Conservation (phyloP, 64 coral and sea anemone genomes). For the Dendronephthya gigantea region DNA sequence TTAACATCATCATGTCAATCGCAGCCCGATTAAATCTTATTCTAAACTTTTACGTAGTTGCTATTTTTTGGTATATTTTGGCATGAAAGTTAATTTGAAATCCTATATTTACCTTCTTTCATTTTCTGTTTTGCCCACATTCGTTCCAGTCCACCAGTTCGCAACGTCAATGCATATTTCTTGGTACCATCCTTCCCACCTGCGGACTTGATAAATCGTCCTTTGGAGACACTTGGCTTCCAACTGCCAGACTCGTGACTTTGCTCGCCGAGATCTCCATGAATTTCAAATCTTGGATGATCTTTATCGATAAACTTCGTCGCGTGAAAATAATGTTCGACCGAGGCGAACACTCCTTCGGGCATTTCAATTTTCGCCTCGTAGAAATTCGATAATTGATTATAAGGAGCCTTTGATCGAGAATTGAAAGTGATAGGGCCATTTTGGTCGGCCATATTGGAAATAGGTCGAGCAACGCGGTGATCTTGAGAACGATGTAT, state of each 20-base stretch:
- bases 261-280: constrained; percentile 34
- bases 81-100: too few species aligned
- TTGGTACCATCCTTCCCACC: constrained; percentile 60
- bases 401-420: constrained; percentile 41
- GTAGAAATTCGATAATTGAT: constrained; percentile 69
- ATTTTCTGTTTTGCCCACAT: constrained; percentile 43
- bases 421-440: constrained; percentile 60
- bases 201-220: constrained; percentile 54
- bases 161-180: constrained; percentile 45
- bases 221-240: constrained; percentile 32
- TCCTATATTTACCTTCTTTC: constrained; percentile 41
- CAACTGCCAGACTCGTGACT: background rate
- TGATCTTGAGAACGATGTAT: background rate
- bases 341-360: constrained; percentile 77
- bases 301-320: constrained; percentile 77
- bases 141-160: constrained; percentile 52
- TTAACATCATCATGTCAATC: too few species aligned
- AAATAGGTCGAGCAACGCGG: background rate
- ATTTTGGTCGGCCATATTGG: background rate
- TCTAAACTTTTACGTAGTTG: too few species aligned
- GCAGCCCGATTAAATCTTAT: too few species aligned
- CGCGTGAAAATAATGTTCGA: constrained; percentile 82
- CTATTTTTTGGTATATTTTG: too few species aligned
- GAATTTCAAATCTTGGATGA: constrained; percentile 50
- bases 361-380: constrained; percentile 56